phyloP scores from a whole-genome alignment of 2,888 invertebrate species.

The Holacanthella duospinosa region DNA sequence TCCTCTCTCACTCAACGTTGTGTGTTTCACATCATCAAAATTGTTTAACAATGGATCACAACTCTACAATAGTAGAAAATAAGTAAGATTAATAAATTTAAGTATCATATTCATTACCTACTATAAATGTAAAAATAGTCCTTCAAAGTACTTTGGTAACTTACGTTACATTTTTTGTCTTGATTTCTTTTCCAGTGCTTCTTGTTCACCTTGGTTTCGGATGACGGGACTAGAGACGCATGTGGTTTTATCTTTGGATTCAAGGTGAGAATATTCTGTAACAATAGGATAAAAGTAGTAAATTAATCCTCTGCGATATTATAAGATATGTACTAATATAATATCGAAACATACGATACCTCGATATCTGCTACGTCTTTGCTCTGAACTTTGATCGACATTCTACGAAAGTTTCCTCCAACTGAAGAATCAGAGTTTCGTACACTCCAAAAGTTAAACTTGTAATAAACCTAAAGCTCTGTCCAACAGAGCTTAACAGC shows the following conservation, averaged over 20 bases:
- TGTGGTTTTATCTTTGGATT: conserved; percentile 72
- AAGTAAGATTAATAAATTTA: background rate
- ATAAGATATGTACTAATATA: background rate
- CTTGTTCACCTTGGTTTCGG: conserved; percentile 73
- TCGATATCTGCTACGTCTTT: conserved; percentile 72
- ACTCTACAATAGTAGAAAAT: conserved; percentile 47
- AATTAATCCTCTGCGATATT: background rate
- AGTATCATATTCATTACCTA: background rate
- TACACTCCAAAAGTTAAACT: too few species aligned
- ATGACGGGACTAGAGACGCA: conserved; percentile 72
- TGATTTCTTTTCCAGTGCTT: conserved; percentile 90
- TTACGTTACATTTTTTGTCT: conserved; percentile 71
- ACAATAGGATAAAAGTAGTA: conserved; percentile 36
- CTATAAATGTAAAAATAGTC: background rate
- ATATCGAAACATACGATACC: conserved; percentile 45
- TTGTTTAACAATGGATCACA: conserved; percentile 67
- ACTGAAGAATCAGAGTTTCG: background rate
- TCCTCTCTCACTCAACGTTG: conserved; percentile 88
- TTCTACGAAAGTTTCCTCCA: conserved; percentile 9
- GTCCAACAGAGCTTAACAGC: too few species aligned
- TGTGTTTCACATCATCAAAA: conserved; percentile 95
- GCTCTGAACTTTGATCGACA: conserved; percentile 51
- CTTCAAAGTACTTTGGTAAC: conserved; percentile 39
- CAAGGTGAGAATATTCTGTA: conserved; percentile 70
- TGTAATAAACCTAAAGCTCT: too few species aligned